Evolutionary conservation across 2,888 invertebrate species (phyloP).

Genomic region (Gibbula magus): DNA sequence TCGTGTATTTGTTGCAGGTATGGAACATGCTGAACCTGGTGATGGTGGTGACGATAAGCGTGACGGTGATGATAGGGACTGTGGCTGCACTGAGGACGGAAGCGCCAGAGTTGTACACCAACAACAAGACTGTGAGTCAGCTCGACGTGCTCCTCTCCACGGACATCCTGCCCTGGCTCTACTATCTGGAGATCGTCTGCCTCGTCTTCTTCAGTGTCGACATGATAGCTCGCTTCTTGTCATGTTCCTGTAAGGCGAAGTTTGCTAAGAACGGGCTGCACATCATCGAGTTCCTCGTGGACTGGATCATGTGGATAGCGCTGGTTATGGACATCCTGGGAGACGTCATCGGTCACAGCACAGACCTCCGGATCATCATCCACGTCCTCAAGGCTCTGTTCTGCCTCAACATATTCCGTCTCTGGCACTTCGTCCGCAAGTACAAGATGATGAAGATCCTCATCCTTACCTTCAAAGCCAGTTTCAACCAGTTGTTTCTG

Average conservation of each 20-base stretch:
- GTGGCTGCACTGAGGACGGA: conserved; percentile 30
- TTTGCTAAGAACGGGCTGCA: conserved; percentile 49
- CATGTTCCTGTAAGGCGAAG: conserved; percentile 44
- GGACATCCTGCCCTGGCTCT: conserved; percentile 39
- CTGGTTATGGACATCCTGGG: conserved; percentile 31
- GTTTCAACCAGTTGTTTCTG: conserved; percentile 49
- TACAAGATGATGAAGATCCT: conserved; percentile 57
- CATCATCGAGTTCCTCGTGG: conserved; percentile 47
- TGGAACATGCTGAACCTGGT: conserved; percentile 45
- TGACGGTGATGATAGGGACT: conserved; percentile 38
- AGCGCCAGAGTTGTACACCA: background rate
- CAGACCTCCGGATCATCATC: conserved; percentile 39
- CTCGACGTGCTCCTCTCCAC: conserved; percentile 15
- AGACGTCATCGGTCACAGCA: conserved; percentile 22
- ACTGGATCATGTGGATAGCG: conserved; percentile 47
- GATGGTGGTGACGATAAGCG: conserved; percentile 40
- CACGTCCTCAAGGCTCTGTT: conserved; percentile 46
- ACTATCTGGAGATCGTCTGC: conserved; percentile 42
- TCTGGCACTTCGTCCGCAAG: conserved; percentile 54
- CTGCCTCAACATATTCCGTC: conserved; percentile 52
- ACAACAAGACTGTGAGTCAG: background rate
- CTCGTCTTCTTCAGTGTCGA: conserved; percentile 54
- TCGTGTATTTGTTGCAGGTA: conserved; percentile 15
- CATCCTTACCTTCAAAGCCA: conserved; percentile 51
- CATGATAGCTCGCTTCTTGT: conserved; percentile 47